phyloP scores from a whole-genome alignment of 2,888 invertebrate genomes.

The Lissocephala sabroskyi region DNA sequence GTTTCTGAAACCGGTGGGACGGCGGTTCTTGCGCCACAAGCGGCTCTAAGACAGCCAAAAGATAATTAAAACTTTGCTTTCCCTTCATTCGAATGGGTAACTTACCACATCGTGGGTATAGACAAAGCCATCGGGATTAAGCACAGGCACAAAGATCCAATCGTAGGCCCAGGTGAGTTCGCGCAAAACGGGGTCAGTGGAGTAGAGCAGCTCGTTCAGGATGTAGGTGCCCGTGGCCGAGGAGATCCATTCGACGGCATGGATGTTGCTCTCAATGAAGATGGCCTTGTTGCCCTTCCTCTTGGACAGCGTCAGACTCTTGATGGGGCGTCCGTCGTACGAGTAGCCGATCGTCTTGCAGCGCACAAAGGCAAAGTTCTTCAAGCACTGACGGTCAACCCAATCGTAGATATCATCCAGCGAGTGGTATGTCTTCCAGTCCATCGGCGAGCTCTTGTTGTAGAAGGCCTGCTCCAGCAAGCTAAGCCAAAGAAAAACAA shows the following conservation, averaged over 20 bases:
- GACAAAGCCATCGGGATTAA: slow-evolving; percentile 38
- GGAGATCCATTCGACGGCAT: slow-evolving; percentile 40
- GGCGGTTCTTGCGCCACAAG: slow-evolving; percentile 40
- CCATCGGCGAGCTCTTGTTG: slow-evolving; percentile 10
- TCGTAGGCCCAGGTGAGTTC: slow-evolving; percentile 18
- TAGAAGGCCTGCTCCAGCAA: not conserved
- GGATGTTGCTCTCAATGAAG: slow-evolving; percentile 35
- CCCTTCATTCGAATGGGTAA: not conserved
- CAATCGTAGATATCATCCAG: slow-evolving; percentile 27
- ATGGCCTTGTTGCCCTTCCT: slow-evolving; percentile 31
- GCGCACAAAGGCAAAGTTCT: not conserved
- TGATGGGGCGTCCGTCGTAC: slow-evolving; percentile 32
- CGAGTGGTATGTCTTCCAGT: slow-evolving; percentile 28
- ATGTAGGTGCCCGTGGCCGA: slow-evolving; percentile 30
- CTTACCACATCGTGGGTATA: slow-evolving; percentile 22
- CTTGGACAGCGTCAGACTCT: slow-evolving; percentile 24
- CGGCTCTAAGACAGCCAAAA: not conserved
- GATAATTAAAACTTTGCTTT: not conserved
- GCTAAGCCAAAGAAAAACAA: too few species aligned
- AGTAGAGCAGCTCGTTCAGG: slow-evolving; percentile 20
- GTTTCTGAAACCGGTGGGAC: slow-evolving; percentile 28
- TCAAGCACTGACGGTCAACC: slow-evolving; percentile 14
- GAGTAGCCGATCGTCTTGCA: slow-evolving; percentile 22
- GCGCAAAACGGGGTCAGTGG: slow-evolving; percentile 5
- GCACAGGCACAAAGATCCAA: slow-evolving; percentile 33